Conservation (phyloP, 2,888 invertebrate genomes). For the Tetropium fuscum region DNA sequence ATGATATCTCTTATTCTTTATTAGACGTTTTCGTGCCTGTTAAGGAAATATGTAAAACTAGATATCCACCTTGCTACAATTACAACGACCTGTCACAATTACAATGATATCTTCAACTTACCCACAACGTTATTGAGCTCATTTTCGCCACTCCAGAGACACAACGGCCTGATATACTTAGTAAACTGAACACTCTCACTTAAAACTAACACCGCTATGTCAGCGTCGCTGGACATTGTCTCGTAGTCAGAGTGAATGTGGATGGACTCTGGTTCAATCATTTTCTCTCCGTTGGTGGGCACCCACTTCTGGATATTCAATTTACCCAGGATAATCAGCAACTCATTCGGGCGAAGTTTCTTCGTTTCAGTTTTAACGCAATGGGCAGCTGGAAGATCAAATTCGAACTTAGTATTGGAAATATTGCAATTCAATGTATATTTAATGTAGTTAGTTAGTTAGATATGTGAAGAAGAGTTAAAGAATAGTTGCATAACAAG, state of each 20-base stretch:
- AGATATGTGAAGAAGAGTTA: no score
- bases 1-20: no score
- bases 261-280: slow-evolving; percentile 60
- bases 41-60: not conserved
- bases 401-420: no score
- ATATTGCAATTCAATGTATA: no score
- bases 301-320: slow-evolving; percentile 54
- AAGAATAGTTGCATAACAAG: no score
- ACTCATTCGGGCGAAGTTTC: slow-evolving; percentile 47
- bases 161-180: slow-evolving; percentile 71
- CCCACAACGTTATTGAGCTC: slow-evolving; percentile 53
- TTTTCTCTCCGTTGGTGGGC: slow-evolving; percentile 47
- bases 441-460: no score
- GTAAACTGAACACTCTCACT: slow-evolving; percentile 67
- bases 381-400: slow-evolving; percentile 59
- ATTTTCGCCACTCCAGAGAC: slow-evolving; percentile 70
- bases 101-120: slow-evolving; percentile 12
- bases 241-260: slow-evolving; percentile 71
- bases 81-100: not conserved
- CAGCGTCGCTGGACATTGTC: slow-evolving; percentile 69
- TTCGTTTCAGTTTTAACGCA: slow-evolving; percentile 51
- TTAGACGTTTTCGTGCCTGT: no score
- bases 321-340: slow-evolving; percentile 55
- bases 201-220: slow-evolving; percentile 71
- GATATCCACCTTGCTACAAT: not conserved